These are phyloP conservation scores for Copsychus sechellarum DNA, from an alignment of 2,113 vertebrate genomes.

Conservation along the genomic window DNA sequence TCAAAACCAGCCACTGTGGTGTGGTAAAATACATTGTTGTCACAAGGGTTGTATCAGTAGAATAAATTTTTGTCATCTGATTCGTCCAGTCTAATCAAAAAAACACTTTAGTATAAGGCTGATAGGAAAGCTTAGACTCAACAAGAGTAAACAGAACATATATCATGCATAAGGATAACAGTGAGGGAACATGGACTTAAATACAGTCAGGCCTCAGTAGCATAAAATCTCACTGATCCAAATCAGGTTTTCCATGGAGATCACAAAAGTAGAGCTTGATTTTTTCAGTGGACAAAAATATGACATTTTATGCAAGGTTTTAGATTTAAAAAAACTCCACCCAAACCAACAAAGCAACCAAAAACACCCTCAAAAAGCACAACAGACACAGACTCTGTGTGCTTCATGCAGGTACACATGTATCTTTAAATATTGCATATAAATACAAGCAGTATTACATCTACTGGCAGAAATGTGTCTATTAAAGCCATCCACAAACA, in stretches of 20 bases:
- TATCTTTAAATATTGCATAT: background rate
- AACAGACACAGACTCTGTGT: background rate
- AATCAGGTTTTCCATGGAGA: background rate
- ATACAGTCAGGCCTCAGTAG: background rate
- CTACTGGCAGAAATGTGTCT: conserved; percentile 59
- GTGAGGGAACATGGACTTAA: background rate
- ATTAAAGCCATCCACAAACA: conserved; percentile 66
- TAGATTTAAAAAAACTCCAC: background rate
- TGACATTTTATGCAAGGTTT: background rate
- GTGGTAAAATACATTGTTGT: background rate
- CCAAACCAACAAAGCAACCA: background rate
- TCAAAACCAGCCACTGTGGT: background rate
- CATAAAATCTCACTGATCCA: background rate
- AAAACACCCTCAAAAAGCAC: background rate
- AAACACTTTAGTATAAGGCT: background rate
- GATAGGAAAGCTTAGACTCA: background rate
- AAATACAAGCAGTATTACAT: conserved; percentile 47
- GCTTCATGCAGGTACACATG: background rate
- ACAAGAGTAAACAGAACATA: background rate
- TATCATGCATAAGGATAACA: background rate
- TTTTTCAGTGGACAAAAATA: background rate
- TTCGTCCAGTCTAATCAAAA: background rate
- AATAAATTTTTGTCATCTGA: background rate
- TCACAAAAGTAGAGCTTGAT: background rate
- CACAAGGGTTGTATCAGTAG: background rate